Evolutionary conservation across 1,140 invertebrate species (phyloP), one percentile per base, ranked within the genome.

Genomic region (Ooceraea biroi): DNA sequence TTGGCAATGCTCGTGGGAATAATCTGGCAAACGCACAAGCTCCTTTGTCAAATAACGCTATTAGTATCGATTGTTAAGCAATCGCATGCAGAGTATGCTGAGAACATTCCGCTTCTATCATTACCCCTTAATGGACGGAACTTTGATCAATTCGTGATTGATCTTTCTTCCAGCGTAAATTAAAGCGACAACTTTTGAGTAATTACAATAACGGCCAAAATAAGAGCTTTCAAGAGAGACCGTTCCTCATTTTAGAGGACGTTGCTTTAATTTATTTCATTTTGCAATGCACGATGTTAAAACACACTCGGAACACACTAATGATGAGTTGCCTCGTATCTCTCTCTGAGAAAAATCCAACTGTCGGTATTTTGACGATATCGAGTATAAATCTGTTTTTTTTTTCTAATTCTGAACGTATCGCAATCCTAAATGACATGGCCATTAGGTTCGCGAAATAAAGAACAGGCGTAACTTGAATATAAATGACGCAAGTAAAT

Each of bases 131-230:
- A 25, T 10, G 44, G n/a, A 11, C 12, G 52, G 0, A 73, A 72
- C 17, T 7, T 55, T 36, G 30, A 52, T 22, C 5, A 72, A 22
- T 22, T 72, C 36, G 25, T 19, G 52, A 3, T 41, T 22, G 5
- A 72, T 55, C 55, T 22, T 22, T 7, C 36, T 8, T 27, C 44
- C 5, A 19, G 0, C 3, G 12, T 36, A 12, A 11, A 55, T 52
- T 30, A 30, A 36, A 30, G 22, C 14, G 30, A 55, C 12, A 55
- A 72, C 11, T 57, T 72, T 57, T 0, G 1, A 57, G 0, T 22
- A 22, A 57, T 72, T 55, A 57, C n/a, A n/a, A 50, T 55, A 55
- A 71, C n/a, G n/a, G n/a, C 0, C 30, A 72, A 57, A 50, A n/a
- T 69, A 19, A n/a, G 22, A 7, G 52, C 30, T 12, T 30, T 57